Conservation (phyloP, 2,797 vertebrate species). For the Dryobates pubescens region DNA sequence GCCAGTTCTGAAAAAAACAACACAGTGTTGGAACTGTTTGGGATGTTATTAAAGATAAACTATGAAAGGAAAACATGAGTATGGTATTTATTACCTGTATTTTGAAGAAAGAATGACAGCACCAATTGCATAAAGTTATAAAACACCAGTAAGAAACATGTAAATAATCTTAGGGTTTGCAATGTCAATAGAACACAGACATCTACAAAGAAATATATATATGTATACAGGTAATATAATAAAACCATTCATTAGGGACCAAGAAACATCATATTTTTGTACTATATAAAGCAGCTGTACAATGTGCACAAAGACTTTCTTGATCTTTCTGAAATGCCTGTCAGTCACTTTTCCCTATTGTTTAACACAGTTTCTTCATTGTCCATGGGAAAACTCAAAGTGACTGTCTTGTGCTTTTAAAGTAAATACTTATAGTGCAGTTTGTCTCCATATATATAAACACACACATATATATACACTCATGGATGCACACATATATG, state of each 20-base stretch:
- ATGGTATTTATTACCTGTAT: slow-evolving; percentile 70
- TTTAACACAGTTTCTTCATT: not conserved
- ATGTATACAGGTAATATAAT: slow-evolving; percentile 37
- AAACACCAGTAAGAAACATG: slow-evolving; percentile 74
- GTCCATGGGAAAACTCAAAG: slow-evolving; percentile 17
- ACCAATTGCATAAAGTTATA: slow-evolving; percentile 73
- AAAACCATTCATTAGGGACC: slow-evolving; percentile 41
- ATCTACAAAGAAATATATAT: slow-evolving; percentile 67
- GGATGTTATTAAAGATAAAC: slow-evolving; percentile 29
- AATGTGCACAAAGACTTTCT: slow-evolving; percentile 24
- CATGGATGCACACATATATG: not conserved
- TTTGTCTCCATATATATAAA: slow-evolving; percentile 30
- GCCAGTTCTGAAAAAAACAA: slow-evolving; percentile 15
- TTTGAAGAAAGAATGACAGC: slow-evolving; percentile 76
- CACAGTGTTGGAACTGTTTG: slow-evolving; percentile 3
- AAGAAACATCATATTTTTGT: slow-evolving; percentile 17
- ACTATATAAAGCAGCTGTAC: slow-evolving; percentile 58
- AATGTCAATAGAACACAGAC: slow-evolving; percentile 55
- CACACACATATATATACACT: not conserved
- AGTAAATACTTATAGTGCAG: slow-evolving; percentile 27
- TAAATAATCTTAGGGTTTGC: slow-evolving; percentile 41
- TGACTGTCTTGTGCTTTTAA: not conserved
- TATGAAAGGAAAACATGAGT: slow-evolving; percentile 37
- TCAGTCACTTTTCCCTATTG: not conserved
- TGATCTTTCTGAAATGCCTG: slow-evolving; percentile 36